Percentiles rank a stretch among this genome's conserved stretches.
phyloP scores from a whole-genome alignment of 2,797 vertebrate species.

The Zenarchopterus dispar region DNA sequence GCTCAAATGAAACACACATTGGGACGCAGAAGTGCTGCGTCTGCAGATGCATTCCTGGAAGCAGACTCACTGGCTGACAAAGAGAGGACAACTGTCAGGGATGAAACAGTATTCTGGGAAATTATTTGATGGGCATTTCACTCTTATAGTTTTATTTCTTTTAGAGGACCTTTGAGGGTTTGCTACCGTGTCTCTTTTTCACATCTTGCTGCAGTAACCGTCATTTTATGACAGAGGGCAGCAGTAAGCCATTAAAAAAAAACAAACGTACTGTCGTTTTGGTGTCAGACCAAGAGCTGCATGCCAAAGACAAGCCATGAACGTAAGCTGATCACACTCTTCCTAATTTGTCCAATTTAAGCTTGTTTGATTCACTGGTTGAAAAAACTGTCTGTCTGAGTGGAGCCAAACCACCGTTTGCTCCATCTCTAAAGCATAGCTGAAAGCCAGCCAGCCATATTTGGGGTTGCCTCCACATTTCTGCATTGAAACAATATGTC shows the following conservation, averaged over 20 bases:
- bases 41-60: conserved; percentile 80
- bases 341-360: conserved; percentile 71
- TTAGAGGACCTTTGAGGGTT: conserved; percentile 41
- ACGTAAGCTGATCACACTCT: conserved; percentile 69
- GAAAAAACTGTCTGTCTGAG: conserved; percentile 46
- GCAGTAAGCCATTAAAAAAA: conserved; percentile 66
- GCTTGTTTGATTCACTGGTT: conserved; percentile 69
- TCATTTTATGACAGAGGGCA: conserved; percentile 73
- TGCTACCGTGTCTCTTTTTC: conserved; percentile 51
- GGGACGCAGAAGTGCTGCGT: conserved; percentile 80
- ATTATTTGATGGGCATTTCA: conserved; percentile 58
- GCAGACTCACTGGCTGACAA: conserved; percentile 62
- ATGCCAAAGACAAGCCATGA: conserved; percentile 64
- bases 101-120: conserved; percentile 62
- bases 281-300: conserved; percentile 43
- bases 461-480: conserved; percentile 64
- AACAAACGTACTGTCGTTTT: background rate
- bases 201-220: conserved; percentile 55
- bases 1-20: conserved; percentile 84
- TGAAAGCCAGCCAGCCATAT: conserved; percentile 78
- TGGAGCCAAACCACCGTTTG: conserved; percentile 69
- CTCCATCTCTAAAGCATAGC: conserved; percentile 69
- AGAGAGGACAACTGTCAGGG: conserved; percentile 58
- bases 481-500: conserved; percentile 75
- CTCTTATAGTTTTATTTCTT: conserved; percentile 56